Percentiles rank a stretch among this genome's conserved stretches.
Evolutionary conservation across 2,888 invertebrate species (phyloP).

Genomic region (Tipula unca): DNA sequence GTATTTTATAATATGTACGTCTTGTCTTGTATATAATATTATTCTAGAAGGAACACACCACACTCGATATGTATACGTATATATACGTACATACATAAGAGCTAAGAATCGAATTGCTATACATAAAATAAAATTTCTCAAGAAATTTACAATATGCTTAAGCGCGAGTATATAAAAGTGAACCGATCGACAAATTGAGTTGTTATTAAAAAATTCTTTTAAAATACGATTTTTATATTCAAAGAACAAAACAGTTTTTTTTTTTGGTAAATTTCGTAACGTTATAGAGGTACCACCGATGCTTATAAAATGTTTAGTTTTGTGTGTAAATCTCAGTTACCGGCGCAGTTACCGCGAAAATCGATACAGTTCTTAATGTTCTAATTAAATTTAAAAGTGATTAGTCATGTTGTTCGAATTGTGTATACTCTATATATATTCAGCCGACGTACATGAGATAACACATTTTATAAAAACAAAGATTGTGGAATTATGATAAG

Average conservation of each 20-base stretch:
- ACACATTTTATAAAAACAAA: neutral
- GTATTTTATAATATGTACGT: neutral
- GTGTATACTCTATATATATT: neutral
- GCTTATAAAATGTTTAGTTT: neutral
- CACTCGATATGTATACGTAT: neutral
- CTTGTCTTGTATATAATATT: neutral
- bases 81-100: no score
- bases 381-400: neutral
- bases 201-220: neutral
- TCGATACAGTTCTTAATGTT: neutral
- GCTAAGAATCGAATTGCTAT: neutral
- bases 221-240: neutral
- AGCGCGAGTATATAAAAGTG: neutral
- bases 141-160: neutral
- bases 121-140: neutral
- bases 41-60: neutral
- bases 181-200: conserved; percentile 14
- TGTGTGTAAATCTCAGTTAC: neutral
- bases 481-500: neutral
- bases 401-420: neutral
- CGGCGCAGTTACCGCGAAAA: neutral
- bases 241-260: neutral
- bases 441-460: neutral
- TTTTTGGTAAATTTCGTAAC: neutral
- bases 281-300: neutral